phyloP scores from a whole-genome alignment of 2,888 invertebrate species.

The Rhabditoides inermis region DNA sequence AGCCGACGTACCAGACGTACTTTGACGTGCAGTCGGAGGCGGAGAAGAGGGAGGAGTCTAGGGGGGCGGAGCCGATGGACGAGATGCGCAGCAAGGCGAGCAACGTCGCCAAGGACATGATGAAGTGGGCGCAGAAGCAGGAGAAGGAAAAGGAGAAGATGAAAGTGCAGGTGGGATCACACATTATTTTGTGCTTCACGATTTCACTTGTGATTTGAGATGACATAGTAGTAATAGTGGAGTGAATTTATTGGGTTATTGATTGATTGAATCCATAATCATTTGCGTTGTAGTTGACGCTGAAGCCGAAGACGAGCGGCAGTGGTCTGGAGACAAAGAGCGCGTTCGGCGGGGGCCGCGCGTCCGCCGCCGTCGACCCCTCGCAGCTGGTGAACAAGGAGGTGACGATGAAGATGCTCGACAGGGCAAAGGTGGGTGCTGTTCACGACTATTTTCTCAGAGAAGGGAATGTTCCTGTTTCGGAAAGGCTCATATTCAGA shows the following conservation, averaged over 20 bases:
- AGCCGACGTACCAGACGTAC: slow-evolving; percentile 57
- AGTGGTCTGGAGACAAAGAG: slow-evolving; percentile 19
- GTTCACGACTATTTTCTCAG: slow-evolving; percentile 3
- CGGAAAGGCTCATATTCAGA: no score
- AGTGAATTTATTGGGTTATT: no score
- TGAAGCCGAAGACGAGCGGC: slow-evolving; percentile 16
- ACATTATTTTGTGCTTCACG: no score
- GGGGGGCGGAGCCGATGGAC: slow-evolving; percentile 6
- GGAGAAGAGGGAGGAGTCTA: slow-evolving; percentile 10
- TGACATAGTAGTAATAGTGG: no score
- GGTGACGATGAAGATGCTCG: slow-evolving; percentile 4
- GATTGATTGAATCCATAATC: no score
- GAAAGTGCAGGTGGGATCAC: slow-evolving; percentile 19
- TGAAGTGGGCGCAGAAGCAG: slow-evolving; percentile 87
- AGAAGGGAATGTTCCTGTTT: no score
- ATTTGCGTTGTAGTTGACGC: no score
- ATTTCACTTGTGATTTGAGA: no score
- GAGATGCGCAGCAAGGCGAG: slow-evolving; percentile 53
- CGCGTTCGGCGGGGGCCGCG: slow-evolving; percentile 15
- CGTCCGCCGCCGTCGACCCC: background rate
- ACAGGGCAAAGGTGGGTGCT: background rate
- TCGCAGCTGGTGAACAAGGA: background rate
- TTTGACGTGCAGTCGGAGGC: slow-evolving; percentile 25
- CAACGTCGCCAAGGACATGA: slow-evolving; percentile 65
- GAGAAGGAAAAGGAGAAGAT: slow-evolving; percentile 90